These are phyloP conservation scores for Microcebus murinus DNA, from an alignment of 2,113 vertebrate genomes.

Conservation along the genomic window DNA sequence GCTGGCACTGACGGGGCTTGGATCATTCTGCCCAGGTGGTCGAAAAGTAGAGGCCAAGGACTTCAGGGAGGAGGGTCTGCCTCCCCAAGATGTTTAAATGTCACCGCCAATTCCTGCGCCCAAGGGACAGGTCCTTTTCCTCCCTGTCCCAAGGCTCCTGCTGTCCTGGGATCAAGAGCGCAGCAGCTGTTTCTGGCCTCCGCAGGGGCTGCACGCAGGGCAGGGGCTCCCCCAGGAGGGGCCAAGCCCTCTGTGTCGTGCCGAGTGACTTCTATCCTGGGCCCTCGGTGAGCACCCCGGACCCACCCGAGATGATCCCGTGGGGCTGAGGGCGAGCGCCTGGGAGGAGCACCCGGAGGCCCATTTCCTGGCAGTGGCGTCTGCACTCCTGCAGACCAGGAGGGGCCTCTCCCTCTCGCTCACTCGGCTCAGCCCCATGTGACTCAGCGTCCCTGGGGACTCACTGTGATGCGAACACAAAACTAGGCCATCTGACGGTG, in stretches of 20 bases:
- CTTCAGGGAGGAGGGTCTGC: neutral
- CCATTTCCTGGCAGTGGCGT: rapidly evolving
- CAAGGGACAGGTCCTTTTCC: rapidly evolving
- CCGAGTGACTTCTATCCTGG: neutral
- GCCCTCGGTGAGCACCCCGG: rapidly evolving
- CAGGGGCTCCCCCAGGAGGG: rapidly evolving
- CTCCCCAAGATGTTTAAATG: rapidly evolving
- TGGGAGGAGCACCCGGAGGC: neutral
- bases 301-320: rapidly evolving
- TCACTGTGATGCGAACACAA: rapidly evolving
- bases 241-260: neutral
- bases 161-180: neutral
- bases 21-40: rapidly evolving
- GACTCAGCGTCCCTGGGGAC: neutral
- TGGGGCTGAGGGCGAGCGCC: rapidly evolving
- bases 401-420: rapidly evolving
- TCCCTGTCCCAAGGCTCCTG: rapidly evolving
- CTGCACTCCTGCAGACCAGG: neutral
- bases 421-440: too few species aligned
- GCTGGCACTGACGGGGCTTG: neutral
- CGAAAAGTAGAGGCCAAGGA: rapidly evolving
- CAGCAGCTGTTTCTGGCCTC: neutral
- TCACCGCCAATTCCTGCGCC: rapidly evolving
- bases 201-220: neutral
- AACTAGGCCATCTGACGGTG: neutral